Conservation (phyloP, 2,888 invertebrate genomes). For the Dolichomitus sp. region DNA sequence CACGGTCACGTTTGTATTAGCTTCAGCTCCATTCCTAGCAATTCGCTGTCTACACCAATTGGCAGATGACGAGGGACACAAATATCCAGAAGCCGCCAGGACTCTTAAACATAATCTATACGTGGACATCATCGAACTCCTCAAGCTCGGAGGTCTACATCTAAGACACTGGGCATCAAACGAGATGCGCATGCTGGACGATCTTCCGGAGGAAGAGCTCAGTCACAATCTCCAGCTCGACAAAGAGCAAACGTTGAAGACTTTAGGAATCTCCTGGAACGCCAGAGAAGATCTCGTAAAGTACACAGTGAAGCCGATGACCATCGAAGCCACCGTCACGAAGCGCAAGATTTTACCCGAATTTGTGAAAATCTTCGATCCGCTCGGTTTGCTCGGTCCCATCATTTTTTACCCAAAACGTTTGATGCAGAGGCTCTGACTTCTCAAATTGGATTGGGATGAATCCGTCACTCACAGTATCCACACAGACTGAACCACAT, state of each 20-base stretch:
- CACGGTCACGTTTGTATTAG: constrained; percentile 60
- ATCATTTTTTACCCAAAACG: too few relatives aligned
- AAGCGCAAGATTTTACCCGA: constrained; percentile 10
- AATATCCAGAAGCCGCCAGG: constrained; percentile 45
- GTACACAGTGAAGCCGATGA: constrained; percentile 16
- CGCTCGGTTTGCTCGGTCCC: neutral
- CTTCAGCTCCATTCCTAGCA: too few relatives aligned
- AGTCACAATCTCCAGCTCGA: neutral
- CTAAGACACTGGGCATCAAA: too few relatives aligned
- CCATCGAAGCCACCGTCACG: neutral
- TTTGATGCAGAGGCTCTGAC: too few relatives aligned
- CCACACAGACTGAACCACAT: too few relatives aligned
- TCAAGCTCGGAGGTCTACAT: too few relatives aligned
- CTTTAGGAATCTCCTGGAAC: constrained; percentile 2
- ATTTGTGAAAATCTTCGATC: constrained; percentile 11
- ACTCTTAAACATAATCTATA: constrained; percentile 36
- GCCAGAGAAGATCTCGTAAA: neutral
- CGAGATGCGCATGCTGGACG: too few relatives aligned
- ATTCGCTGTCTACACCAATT: too few relatives aligned
- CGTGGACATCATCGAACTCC: too few relatives aligned
- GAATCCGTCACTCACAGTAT: too few relatives aligned
- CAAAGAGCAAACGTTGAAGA: constrained; percentile 10
- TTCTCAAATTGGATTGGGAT: too few relatives aligned
- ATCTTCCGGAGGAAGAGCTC: constrained; percentile 34
- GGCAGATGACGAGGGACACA: constrained; percentile 49